Base-by-base conservation (phyloP, 2,888 invertebrate species). In the Idaea straminata region DNA sequence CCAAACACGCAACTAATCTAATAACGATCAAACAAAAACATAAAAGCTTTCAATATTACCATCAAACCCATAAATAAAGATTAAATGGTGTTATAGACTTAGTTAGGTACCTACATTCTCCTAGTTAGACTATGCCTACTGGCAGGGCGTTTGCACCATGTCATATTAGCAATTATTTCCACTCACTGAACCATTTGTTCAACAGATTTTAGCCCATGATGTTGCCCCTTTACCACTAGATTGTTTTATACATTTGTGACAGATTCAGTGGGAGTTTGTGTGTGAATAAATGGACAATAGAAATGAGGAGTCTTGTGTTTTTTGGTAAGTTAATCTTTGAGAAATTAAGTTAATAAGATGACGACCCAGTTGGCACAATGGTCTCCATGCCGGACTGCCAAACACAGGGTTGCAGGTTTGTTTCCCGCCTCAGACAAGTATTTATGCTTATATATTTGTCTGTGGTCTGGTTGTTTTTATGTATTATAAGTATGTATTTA, bases 271-370 rank as follows among this genome's bases (percentile, higher is more conserved):
- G 57, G 61, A 61, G 67, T 62, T 67, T 59, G 69, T 69, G 67
- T 58, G 77, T 80, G 79, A 66, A 62, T 75, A 74, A 69, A 73
- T 80, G 75, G 77, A 73, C 74, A 68, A 60, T 73, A 65, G 70
- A 74, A 63, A 81, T 81, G 80, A 73, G 76, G 77, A 66, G 67
- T 66, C 70, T 75, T 63, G 68, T 80, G 69, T 66, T 81, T 60
- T 73, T 76, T 60, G 71, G 80, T 81, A 36, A 81, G 80, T 79
- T 57, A 35, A 5, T 34, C 13, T 5, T 59, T 58, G 35, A 15
- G 5, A 25, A 5, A 10, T 60, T 10, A 35, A 15, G 59, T 59
- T 25, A 25, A 57, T 57, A 57, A 57, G 57, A 57, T 7, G n/a
- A n/a, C n/a, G n/a, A n/a, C n/a, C n/a, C n/a, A n/a, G n/a, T n/a